Conservation (phyloP, 2,797 vertebrate genomes). For the Chrysocyon brachyurus region DNA sequence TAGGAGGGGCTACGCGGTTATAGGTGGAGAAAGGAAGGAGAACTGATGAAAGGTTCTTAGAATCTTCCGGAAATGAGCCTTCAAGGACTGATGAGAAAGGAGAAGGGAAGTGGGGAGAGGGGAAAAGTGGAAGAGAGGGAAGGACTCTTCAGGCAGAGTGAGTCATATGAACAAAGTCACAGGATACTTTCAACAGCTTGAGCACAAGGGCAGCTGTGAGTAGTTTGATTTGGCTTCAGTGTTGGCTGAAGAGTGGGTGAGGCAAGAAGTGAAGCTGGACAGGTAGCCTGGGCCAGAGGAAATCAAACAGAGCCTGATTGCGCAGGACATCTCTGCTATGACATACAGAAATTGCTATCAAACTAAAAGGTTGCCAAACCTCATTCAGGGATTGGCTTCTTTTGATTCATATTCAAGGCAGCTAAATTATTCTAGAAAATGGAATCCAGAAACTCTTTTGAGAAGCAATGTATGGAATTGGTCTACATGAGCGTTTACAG, state of each 20-base stretch:
- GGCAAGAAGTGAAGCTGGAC: background rate
- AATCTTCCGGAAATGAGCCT: background rate
- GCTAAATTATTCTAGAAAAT: background rate
- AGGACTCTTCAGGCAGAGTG: background rate
- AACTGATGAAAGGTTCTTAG: background rate
- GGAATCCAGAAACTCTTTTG: background rate
- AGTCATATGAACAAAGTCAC: background rate
- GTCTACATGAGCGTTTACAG: background rate
- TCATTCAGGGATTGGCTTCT: background rate
- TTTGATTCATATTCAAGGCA: background rate
- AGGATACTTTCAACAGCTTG: background rate
- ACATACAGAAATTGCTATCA: background rate
- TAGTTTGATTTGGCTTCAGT: background rate
- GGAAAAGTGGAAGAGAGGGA: background rate
- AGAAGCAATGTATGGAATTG: background rate
- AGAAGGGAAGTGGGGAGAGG: background rate
- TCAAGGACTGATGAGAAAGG: background rate
- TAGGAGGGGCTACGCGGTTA: background rate
- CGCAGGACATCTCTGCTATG: background rate
- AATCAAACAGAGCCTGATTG: too few species aligned
- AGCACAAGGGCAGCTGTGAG: background rate
- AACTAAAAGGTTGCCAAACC: background rate
- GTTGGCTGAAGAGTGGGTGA: too few species aligned
- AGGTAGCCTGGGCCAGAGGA: background rate
- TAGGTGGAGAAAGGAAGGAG: background rate